Percentiles rank a stretch among this genome's conserved stretches.
Evolutionary conservation across 2,113 vertebrate species (phyloP).

Genomic region (Gopherus evgoodei): DNA sequence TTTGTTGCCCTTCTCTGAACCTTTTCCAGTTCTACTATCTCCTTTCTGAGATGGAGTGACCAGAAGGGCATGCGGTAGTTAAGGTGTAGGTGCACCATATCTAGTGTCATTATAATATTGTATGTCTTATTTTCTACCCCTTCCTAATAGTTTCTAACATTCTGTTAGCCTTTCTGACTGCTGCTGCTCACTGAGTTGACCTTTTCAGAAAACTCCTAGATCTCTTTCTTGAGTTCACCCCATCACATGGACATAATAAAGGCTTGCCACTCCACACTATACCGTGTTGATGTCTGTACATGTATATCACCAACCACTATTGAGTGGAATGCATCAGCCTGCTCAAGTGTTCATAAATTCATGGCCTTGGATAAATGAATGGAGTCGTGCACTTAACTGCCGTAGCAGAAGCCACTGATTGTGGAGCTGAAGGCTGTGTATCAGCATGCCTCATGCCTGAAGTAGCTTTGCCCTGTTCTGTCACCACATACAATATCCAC

Average conservation of each 20-base stretch:
- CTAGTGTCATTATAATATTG: no score
- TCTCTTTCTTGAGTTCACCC: no score
- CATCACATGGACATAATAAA: neutral
- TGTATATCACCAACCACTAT: neutral
- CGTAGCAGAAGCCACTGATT: neutral
- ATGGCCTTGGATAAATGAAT: neutral
- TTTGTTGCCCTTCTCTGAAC: no score
- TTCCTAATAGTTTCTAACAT: no score
- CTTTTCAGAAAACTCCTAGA: no score
- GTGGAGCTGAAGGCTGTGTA: neutral
- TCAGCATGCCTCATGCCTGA: neutral
- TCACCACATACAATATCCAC: neutral
- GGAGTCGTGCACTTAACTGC: fast-evolving
- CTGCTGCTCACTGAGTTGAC: no score
- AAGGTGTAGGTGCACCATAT: no score
- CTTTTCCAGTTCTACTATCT: no score
- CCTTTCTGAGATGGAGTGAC: no score
- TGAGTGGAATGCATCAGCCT: neutral
- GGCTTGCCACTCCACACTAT: neutral
- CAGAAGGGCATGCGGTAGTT: no score
- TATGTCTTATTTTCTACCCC: no score
- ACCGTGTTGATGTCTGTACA: fast-evolving
- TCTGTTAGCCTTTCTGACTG: no score
- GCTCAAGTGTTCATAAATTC: neutral
- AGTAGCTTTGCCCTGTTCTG: neutral